Conservation (phyloP, 2,797 vertebrate species). For the Epinephelus awoara region DNA sequence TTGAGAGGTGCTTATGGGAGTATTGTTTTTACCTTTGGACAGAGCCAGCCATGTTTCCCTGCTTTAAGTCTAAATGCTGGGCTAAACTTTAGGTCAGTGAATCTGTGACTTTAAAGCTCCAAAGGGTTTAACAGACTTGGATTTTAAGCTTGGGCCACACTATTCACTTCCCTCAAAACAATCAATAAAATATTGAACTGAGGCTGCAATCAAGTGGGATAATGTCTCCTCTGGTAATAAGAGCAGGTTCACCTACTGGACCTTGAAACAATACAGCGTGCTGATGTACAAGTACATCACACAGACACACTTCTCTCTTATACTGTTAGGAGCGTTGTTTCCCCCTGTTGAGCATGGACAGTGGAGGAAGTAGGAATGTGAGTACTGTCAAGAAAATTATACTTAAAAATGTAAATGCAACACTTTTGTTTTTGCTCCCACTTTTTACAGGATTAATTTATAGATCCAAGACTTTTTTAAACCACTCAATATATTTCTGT, state of each 20-base stretch:
- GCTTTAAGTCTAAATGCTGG: neutral
- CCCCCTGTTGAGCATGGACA: neutral
- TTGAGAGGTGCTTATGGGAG: too few species aligned
- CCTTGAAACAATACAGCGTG: slow-evolving; percentile 1
- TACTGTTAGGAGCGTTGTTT: neutral
- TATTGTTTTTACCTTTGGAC: neutral
- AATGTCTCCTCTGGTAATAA: slow-evolving; percentile 34
- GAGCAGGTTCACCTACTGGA: slow-evolving; percentile 18
- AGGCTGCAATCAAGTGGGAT: slow-evolving; percentile 20
- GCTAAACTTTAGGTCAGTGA: neutral
- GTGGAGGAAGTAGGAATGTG: neutral
- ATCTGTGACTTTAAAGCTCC: slow-evolving; percentile 8
- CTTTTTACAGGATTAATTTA: too few species aligned
- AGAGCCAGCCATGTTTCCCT: neutral
- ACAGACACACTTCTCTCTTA: neutral
- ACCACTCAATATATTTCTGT: too few species aligned
- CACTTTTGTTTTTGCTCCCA: too few species aligned
- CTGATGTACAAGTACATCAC: neutral
- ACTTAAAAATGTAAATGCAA: too few species aligned
- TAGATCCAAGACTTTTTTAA: too few species aligned
- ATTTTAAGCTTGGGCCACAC: slow-evolving; percentile 5
- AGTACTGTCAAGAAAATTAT: neutral
- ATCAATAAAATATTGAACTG: slow-evolving; percentile 46
- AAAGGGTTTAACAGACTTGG: slow-evolving; percentile 27
- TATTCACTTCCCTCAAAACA: slow-evolving; percentile 7